These are phyloP conservation scores for Eumerus sabulonum DNA, from an alignment of 2,888 invertebrate genomes.

Conservation along the genomic window DNA sequence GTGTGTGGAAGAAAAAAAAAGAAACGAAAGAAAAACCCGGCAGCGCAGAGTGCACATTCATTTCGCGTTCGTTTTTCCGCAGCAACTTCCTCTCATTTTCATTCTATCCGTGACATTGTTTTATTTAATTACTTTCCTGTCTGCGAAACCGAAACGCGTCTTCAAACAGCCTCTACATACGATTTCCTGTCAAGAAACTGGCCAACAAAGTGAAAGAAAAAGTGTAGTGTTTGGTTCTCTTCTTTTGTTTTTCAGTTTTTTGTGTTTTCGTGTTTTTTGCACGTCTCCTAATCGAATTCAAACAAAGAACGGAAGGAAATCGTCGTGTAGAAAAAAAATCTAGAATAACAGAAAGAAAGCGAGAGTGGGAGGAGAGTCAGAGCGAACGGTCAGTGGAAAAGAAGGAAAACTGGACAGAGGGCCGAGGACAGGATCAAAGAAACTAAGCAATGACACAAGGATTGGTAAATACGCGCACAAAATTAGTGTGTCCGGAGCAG, in stretches of 20 bases:
- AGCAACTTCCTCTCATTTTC: slow-evolving; percentile 42
- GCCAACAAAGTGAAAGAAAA: slow-evolving; percentile 32
- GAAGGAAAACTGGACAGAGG: slow-evolving; percentile 17
- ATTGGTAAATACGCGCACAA: slow-evolving; percentile 61
- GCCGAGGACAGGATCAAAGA: slow-evolving; percentile 40
- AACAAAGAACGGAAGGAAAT: slow-evolving; percentile 38
- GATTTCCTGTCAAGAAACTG: background rate
- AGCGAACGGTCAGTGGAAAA: background rate
- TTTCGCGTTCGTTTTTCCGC: slow-evolving; percentile 54
- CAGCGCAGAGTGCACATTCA: slow-evolving; percentile 42
- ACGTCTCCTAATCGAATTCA: slow-evolving; percentile 1
- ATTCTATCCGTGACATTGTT: slow-evolving; percentile 39
- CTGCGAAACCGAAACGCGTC: slow-evolving; percentile 10
- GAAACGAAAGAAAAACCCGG: slow-evolving; percentile 16
- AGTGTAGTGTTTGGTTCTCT: slow-evolving; percentile 21
- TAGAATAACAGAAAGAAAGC: background rate
- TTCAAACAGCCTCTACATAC: slow-evolving; percentile 1
- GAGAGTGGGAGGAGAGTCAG: background rate
- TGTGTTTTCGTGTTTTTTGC: too few species aligned
- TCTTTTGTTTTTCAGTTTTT: background rate
- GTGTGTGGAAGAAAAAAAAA: slow-evolving; percentile 28
- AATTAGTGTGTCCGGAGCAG: too few species aligned
- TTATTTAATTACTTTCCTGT: slow-evolving; percentile 22
- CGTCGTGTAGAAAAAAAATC: too few species aligned
- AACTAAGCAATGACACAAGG: slow-evolving; percentile 65